Evolutionary conservation across 30 jellyfish, hydroid and myxozoan genomes (phyloP), one percentile per base, ranked within the genome.

Genomic region (Hydractinia echinata): DNA sequence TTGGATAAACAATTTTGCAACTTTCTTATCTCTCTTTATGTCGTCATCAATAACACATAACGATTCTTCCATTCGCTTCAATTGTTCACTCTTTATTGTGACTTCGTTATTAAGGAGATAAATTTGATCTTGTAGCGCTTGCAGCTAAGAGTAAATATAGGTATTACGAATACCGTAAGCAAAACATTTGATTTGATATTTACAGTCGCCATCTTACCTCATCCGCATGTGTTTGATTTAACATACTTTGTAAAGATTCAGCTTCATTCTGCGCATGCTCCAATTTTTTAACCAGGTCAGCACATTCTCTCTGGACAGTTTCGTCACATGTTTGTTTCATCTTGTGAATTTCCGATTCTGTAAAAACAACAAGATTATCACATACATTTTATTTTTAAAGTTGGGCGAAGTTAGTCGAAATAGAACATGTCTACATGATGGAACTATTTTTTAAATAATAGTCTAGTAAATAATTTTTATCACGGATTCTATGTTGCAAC

Each of bases 261-360:
- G 49, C 4, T 67, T 81, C 88, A 13, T 67, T 61, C 8, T 50
- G 51, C 6, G 86, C 19, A 8, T 30, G 73, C 4, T 67, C 73
- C 51, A 67, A 9, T 62, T 67, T 67, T 53, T 15, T 39, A 51
- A 21, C 67, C 15, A 49, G 15, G 13, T 55, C 79, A 11, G 44
- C 73, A 9, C 68, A 39, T 6, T 53, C 54, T 67, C 68, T 61
- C 39, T 39, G 51, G 8, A 81, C 15, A 21, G 72, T 20, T 10
- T 67, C 72, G 15, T 81, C 85, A 76, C 51, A 62, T 10, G 49
- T 6, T 39, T 62, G 51, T 76, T 81, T 81, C 49, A 81, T 64
- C 15, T 66, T 15, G 39, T 18, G 81, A 6, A 81, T 81, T 67
- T 81, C 86, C 16, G 66, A 85, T 54, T 81, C 88, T 81, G 67